Base-by-base conservation (phyloP, 2,797 vertebrate species). In the Limosa lapponica region DNA sequence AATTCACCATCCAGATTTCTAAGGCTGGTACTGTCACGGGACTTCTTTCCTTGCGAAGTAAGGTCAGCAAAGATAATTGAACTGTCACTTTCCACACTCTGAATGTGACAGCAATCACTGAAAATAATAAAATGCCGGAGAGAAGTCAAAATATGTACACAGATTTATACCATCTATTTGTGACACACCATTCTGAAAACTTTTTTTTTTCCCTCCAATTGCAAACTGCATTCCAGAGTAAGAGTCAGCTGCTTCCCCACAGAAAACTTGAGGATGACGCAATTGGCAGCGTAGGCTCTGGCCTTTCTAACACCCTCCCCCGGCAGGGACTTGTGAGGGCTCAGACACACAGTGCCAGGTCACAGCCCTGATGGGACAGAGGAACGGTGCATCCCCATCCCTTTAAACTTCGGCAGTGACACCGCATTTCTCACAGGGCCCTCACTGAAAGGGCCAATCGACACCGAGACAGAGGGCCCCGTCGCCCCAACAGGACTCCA, bases 51-150 rank as follows among this genome's bases (percentile, higher is more conserved):
- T 86, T 96, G 82, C 59, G 97, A 94, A 80, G 97, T 96, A 49
- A 95, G 94, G 84, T 98, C 99, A 82, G 98, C 98, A 94, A 99
- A 99, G 95, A 99, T 97, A 82, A 99, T 98, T 4, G 98, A 99
- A 92, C 98, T 98, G 79, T 55, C 93, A 90, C 97, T 98, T 87
- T 98, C 98, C 71, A 98, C 95, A 44, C 95, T 94, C 86, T 95
- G 96, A 75, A 97, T 34, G 24, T 8, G 61, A 82, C 32, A 82
- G 5, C 30, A n/a, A 66, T 82, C 75, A 39, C 98, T 98, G 87
- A 52, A 94, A 95, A 71, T 64, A 93, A 92, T 8, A 46, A 79
- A 92, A 22, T 54, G 61, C 18, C 9, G 28, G 9, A 90, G 17
- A 82, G 25, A 77, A 92, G 87, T 77, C 36, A 90, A 77, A 75